Conservation (phyloP, 2,113 vertebrate species). For the Stigmatopora argus region DNA sequence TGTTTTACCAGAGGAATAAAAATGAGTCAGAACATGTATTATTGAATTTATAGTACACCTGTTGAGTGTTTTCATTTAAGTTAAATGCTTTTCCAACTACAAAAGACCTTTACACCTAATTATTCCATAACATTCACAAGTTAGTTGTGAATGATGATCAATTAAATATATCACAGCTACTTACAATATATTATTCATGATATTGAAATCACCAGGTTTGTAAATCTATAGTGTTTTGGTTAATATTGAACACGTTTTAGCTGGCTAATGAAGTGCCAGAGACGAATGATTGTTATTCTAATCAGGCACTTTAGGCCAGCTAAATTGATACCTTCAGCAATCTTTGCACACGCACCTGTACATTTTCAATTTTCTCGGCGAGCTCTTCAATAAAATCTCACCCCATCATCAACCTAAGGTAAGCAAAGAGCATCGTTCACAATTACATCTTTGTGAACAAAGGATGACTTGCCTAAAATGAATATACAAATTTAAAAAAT, state of each 20-base stretch:
- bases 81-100: neutral
- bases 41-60: neutral
- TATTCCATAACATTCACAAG: too few relatives aligned
- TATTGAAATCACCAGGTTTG: too few relatives aligned
- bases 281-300: neutral
- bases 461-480: neutral
- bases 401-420: neutral
- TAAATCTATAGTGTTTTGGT: too few relatives aligned
- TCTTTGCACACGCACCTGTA: neutral
- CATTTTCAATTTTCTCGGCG: neutral
- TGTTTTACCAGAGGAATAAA: too few relatives aligned
- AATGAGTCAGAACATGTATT: too few relatives aligned
- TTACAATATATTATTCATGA: too few relatives aligned
- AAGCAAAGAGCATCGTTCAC: neutral
- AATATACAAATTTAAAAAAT: neutral
- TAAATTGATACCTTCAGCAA: neutral
- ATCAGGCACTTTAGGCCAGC: neutral
- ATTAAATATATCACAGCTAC: too few relatives aligned
- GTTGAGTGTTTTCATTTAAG: neutral
- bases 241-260: too few relatives aligned
- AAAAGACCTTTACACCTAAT: too few relatives aligned
- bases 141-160: too few relatives aligned
- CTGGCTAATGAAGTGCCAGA: too few relatives aligned
- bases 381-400: neutral
- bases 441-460: too few relatives aligned